Evolutionary conservation across 2,888 invertebrate genomes (phyloP).

Genomic region (Mythimna vitellina): DNA sequence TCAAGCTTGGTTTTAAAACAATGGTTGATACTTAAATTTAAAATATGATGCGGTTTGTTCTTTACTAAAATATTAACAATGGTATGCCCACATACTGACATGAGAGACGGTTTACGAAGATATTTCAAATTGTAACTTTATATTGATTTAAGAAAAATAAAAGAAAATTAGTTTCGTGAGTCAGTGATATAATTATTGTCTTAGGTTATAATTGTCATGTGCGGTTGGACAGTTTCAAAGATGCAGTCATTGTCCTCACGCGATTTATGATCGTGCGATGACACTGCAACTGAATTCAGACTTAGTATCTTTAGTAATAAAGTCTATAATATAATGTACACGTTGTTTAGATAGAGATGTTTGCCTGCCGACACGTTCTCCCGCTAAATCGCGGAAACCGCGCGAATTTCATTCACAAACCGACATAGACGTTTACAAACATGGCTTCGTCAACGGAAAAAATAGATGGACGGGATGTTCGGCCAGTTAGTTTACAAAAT

Average conservation of each 20-base stretch:
- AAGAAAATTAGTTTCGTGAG: slow-evolving; percentile 29
- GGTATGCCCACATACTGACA: background rate
- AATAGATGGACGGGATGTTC: slow-evolving; percentile 88
- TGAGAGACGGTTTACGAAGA: background rate
- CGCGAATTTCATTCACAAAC: slow-evolving; percentile 88
- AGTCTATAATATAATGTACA: slow-evolving; percentile 24
- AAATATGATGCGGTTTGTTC: slow-evolving; percentile 3
- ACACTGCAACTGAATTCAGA: slow-evolving; percentile 24
- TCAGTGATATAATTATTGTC: slow-evolving; percentile 36
- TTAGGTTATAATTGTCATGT: slow-evolving; percentile 30
- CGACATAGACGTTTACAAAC: slow-evolving; percentile 86
- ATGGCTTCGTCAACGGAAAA: slow-evolving; percentile 85
- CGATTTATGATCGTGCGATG: slow-evolving; percentile 50
- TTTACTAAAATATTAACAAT: background rate
- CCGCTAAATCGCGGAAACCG: slow-evolving; percentile 86
- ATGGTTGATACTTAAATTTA: background rate
- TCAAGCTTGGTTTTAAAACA: slow-evolving; percentile 7
- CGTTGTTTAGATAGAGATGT: slow-evolving; percentile 61
- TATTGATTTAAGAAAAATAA: slow-evolving; percentile 21
- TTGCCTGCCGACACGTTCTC: slow-evolving; percentile 68
- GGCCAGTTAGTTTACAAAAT: slow-evolving; percentile 86
- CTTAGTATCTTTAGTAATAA: slow-evolving; percentile 11
- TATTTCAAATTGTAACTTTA: slow-evolving; percentile 9
- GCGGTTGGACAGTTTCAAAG: slow-evolving; percentile 53
- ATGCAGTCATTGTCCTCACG: slow-evolving; percentile 63